phyloP scores from a whole-genome alignment of 2,113 vertebrate species.

The Camarhynchus parvulus region DNA sequence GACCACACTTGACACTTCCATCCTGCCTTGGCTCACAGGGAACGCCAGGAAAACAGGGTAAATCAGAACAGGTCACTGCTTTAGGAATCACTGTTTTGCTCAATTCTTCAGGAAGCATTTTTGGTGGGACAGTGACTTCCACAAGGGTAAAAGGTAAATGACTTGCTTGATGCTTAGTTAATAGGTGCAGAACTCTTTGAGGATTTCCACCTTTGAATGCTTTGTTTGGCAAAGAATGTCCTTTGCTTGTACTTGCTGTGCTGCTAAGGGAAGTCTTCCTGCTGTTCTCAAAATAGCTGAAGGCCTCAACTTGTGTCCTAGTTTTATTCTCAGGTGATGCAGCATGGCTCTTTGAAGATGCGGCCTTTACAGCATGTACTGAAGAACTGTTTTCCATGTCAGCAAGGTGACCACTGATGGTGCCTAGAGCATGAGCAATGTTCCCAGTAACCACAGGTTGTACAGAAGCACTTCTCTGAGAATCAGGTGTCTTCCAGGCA shows the following conservation, averaged over 20 bases:
- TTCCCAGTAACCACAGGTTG: background rate
- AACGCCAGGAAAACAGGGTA: slow-evolving; percentile 84
- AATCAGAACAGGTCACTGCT: slow-evolving; percentile 71
- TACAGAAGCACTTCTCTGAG: background rate
- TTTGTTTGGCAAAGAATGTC: background rate
- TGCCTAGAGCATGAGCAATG: background rate
- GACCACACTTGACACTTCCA: slow-evolving; percentile 77
- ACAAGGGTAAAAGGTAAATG: background rate
- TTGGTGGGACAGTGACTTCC: slow-evolving; percentile 10
- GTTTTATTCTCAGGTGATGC: background rate
- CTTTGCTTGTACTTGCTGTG: background rate
- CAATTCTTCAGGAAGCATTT: background rate
- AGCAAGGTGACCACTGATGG: background rate
- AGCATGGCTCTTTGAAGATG: background rate
- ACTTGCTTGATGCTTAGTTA: slow-evolving; percentile 5
- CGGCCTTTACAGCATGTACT: background rate
- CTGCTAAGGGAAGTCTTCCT: background rate
- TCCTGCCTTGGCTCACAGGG: slow-evolving; percentile 73
- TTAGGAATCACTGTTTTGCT: background rate
- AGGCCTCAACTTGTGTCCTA: background rate
- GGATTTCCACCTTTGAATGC: background rate
- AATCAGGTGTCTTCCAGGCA: background rate
- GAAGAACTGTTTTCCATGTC: background rate
- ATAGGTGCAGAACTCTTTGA: background rate
- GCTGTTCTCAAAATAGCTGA: background rate